Evolutionary conservation across 1,140 invertebrate genomes (phyloP).

Genomic region (Trachymyrmex cornetzi): DNA sequence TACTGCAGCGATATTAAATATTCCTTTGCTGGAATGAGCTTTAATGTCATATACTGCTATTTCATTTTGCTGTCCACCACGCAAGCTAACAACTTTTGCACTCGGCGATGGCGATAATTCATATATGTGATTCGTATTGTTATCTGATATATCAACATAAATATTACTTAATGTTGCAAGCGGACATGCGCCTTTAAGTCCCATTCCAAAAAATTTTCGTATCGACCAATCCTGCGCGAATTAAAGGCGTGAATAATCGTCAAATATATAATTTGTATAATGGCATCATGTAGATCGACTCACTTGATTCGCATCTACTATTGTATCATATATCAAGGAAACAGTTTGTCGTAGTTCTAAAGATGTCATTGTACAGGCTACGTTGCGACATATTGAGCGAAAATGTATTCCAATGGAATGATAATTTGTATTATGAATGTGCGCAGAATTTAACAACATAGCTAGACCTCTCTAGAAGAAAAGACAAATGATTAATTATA

Average conservation of each 20-base stretch:
- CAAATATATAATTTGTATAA: background rate
- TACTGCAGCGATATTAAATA: conserved; percentile 91
- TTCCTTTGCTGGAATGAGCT: conserved; percentile 83
- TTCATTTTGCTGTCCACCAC: conserved; percentile 89
- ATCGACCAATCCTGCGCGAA: conserved; percentile 92
- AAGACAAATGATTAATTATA: conserved; percentile 46
- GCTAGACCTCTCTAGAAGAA: conserved; percentile 91
- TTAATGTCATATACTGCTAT: conserved; percentile 91
- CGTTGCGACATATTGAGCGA: conserved; percentile 91
- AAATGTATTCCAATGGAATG: conserved; percentile 96
- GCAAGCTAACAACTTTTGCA: conserved; percentile 87
- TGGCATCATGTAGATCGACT: conserved; percentile 12
- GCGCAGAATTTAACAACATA: conserved; percentile 95
- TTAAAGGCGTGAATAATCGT: background rate
- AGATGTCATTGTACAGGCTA: conserved; percentile 89
- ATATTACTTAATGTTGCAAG: conserved; percentile 92
- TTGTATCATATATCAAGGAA: conserved; percentile 94
- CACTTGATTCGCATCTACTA: conserved; percentile 82
- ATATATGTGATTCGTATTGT: conserved; percentile 87
- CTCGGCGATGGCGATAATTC: conserved; percentile 88
- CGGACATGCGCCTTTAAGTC: conserved; percentile 92
- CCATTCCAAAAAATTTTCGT: conserved; percentile 94
- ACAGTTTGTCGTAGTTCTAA: conserved; percentile 94
- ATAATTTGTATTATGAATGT: conserved; percentile 97
- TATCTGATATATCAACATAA: conserved; percentile 93